Evolutionary conservation across 1,140 invertebrate species (phyloP).

Genomic region (Drosophila baimaii): DNA sequence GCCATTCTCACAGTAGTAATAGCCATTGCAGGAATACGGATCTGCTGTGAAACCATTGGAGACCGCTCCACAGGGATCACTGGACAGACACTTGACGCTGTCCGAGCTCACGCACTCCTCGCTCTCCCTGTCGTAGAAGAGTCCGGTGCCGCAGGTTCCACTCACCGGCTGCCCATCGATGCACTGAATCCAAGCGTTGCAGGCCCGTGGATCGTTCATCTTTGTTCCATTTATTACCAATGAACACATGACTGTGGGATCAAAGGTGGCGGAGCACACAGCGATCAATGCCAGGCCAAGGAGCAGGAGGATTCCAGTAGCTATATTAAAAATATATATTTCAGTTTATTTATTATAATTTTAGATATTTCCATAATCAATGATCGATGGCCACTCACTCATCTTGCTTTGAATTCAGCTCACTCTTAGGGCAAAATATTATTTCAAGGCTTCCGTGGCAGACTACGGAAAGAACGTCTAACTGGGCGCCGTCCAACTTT

Average conservation of each 20-base stretch:
- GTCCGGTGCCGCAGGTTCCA: constrained; percentile 52
- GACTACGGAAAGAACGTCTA: constrained; percentile 16
- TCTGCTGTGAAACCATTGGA: constrained; percentile 65
- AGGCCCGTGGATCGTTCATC: constrained; percentile 70
- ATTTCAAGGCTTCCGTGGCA: background rate
- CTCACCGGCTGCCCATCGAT: constrained; percentile 47
- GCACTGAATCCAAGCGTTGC: constrained; percentile 69
- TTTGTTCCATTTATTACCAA: constrained; percentile 63
- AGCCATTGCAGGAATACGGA: constrained; percentile 75
- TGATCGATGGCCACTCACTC: constrained; percentile 29
- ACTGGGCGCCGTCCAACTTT: constrained; percentile 14
- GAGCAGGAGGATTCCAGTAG: background rate
- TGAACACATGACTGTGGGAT: constrained; percentile 56
- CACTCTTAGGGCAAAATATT: background rate
- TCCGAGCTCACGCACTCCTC: constrained; percentile 47
- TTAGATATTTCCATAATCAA: background rate
- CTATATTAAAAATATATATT: constrained; percentile 7
- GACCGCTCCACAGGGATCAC: constrained; percentile 61
- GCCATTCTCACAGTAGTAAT: constrained; percentile 72
- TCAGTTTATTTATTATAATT: background rate
- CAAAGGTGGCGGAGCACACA: constrained; percentile 37
- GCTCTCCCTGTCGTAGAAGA: constrained; percentile 67
- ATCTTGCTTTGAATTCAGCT: background rate
- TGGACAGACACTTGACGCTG: constrained; percentile 67
- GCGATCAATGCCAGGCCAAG: constrained; percentile 2